These are phyloP conservation scores for Meteorus colon DNA, from an alignment of 2,888 invertebrate genomes.

Conservation along the genomic window DNA sequence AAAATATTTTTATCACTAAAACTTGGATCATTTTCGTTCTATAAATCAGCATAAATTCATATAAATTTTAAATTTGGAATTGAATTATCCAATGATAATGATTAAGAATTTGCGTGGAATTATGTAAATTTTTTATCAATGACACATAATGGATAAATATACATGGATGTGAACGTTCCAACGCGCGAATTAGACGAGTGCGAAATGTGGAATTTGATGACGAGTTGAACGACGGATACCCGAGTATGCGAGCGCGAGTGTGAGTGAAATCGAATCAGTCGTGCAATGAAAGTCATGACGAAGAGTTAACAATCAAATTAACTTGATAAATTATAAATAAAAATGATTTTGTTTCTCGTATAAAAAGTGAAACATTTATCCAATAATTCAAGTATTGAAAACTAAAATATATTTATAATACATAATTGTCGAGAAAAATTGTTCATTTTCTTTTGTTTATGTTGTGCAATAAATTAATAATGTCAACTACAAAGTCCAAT, in stretches of 20 bases:
- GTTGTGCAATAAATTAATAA: slow-evolving; percentile 44
- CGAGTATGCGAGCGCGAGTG: slow-evolving; percentile 40
- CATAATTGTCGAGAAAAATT: neutral
- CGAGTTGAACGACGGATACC: slow-evolving; percentile 41
- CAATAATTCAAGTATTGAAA: neutral
- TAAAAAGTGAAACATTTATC: neutral
- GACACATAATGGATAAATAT: neutral
- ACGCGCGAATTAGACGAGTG: slow-evolving; percentile 37
- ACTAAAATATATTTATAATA: neutral
- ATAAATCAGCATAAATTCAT: no score
- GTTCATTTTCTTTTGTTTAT: neutral
- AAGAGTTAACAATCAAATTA: slow-evolving; percentile 11
- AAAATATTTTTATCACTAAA: neutral
- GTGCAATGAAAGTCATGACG: slow-evolving; percentile 35
- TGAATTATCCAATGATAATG: neutral
- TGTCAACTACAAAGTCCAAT: slow-evolving; percentile 58
- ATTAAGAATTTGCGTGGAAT: neutral
- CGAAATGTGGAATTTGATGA: slow-evolving; percentile 46
- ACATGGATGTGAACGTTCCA: neutral
- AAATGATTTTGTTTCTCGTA: neutral
- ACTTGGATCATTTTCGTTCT: neutral
- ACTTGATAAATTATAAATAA: neutral
- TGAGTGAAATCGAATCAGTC: slow-evolving; percentile 39
- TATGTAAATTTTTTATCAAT: neutral
- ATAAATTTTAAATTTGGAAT: neutral